Base-by-base conservation (phyloP, 2,113 vertebrate genomes). In the Phalacrocorax pelagicus region DNA sequence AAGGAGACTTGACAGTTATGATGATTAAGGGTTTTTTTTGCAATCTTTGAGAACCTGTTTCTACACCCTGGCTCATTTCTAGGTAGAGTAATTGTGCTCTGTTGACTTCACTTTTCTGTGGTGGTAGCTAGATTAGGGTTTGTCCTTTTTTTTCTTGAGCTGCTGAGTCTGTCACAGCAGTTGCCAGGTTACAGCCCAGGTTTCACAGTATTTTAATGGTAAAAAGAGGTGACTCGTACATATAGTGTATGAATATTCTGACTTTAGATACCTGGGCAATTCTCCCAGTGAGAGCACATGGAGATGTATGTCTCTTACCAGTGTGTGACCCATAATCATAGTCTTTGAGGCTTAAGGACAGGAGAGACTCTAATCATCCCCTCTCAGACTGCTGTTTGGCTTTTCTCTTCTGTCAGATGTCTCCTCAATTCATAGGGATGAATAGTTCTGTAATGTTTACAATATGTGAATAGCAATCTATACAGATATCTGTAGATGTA, bases 251-350 rank as follows among this genome's bases (percentile, higher is more conserved):
- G 15, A 54, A 11, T 66, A 51, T 58, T 78, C 29, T 70, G 69
- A 44, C 26, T 78, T 78, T 11, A 44, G 72, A 44, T 79, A 32
- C 10, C 15, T 1, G 1, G 20, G 8, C 17, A 63, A 61, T 30
- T 72, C 9, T 94, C 5, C 36, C 16, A 36, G 12, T 61, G 66
- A 86, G 69, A 78, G n/a, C 40, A 78, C 15, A 7, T 4, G 23
- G 73, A 59, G 7, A 1, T 63, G 10, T 29, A 17, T 42, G 23
- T 71, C 24, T 92, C 4, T 79, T 78, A n/a, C 11, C 22, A 46
- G 15, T 22, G 9, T 0, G 1, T 72, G n/a, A 69, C 20, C 62
- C 32, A 23, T 32, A 27, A n/a, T 63, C 0, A 0, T 40, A 34
- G 8, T 27, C 36, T 86, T 71, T 57, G 40, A 30, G 52, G 51